phyloP scores from a whole-genome alignment of 2,888 invertebrate species.

The Morpho helenor region DNA sequence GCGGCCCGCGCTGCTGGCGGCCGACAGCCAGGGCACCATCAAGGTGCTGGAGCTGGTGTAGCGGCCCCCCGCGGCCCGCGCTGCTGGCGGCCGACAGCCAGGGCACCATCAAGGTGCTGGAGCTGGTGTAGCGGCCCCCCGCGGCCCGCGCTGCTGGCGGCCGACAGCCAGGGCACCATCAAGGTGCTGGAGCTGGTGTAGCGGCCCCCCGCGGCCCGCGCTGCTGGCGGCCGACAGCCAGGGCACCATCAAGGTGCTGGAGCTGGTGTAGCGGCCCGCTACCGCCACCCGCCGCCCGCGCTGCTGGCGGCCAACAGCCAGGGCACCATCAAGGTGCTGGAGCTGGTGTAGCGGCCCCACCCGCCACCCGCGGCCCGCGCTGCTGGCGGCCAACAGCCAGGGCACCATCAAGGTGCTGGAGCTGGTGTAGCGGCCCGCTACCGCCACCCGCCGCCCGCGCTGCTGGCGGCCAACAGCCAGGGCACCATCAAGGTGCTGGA shows the following conservation, averaged over 20 bases:
- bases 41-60: conserved; percentile 88
- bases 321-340: conserved; percentile 93
- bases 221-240: conserved; percentile 97
- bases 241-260: conserved; percentile 93
- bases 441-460: conserved; percentile 87
- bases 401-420: conserved; percentile 94
- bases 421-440: conserved; percentile 75
- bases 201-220: conserved; percentile 73
- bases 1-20: conserved; percentile 90
- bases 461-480: conserved; percentile 97
- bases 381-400: conserved; percentile 97
- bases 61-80: conserved; percentile 75
- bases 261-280: conserved; percentile 76
- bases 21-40: conserved; percentile 96
- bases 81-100: conserved; percentile 97
- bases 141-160: conserved; percentile 90
- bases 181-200: conserved; percentile 88
- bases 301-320: conserved; percentile 96
- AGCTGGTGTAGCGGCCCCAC: conserved; percentile 70
- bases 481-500: conserved; percentile 94
- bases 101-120: conserved; percentile 93
- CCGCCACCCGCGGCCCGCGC: conserved; percentile 85
- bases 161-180: conserved; percentile 96
- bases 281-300: conserved; percentile 84
- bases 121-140: conserved; percentile 73